These are phyloP conservation scores for Xanthia icteritia DNA, from an alignment of 2,888 invertebrate species.

Conservation along the genomic window DNA sequence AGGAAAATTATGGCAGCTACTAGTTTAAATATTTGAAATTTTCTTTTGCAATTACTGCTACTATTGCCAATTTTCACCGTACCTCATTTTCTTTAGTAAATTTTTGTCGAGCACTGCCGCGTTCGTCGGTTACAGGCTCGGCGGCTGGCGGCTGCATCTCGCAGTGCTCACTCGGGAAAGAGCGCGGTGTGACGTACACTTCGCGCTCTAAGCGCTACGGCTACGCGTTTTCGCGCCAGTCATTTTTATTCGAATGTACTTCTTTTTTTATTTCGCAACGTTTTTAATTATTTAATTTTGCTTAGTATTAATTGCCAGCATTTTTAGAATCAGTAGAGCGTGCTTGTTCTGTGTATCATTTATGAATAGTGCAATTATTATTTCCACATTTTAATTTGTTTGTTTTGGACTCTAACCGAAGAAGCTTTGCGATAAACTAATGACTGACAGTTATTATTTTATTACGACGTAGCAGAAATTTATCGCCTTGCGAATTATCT, in stretches of 20 bases:
- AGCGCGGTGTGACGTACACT: conserved; percentile 79
- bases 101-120: conserved; percentile 32
- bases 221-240: conserved; percentile 74
- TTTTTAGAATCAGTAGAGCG: conserved; percentile 41
- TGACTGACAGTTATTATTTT: conserved; percentile 21
- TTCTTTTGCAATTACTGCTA: neutral
- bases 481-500: conserved; percentile 16
- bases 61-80: conserved; percentile 49
- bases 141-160: conserved; percentile 50
- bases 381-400: conserved; percentile 36
- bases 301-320: conserved; percentile 57
- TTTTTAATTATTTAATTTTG: conserved; percentile 12
- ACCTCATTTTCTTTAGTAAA: conserved; percentile 60
- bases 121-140: conserved; percentile 32
- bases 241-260: conserved; percentile 62
- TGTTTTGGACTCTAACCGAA: conserved; percentile 36
- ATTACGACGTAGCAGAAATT: neutral
- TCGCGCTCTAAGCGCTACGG: conserved; percentile 65
- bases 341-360: conserved; percentile 45
- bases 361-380: conserved; percentile 50
- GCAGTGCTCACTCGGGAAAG: conserved; percentile 79
- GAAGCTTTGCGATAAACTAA: conserved; percentile 26
- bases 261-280: conserved; percentile 14
- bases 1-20: neutral
- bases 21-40: neutral